Conservation (phyloP, 2,888 invertebrate genomes). For the Lydus trimaculatus region DNA sequence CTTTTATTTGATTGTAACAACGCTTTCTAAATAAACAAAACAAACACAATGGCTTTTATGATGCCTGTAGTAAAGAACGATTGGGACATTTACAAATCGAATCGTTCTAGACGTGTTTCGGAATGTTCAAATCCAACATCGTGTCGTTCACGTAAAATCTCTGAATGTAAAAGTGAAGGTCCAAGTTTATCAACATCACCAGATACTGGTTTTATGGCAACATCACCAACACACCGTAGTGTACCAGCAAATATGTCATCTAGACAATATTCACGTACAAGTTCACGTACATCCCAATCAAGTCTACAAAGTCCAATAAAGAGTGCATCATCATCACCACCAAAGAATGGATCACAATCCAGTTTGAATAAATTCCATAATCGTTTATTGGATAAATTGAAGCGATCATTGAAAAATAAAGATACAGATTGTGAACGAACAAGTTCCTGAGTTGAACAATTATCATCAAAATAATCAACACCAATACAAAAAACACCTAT, state of each 20-base stretch:
- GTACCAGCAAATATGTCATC: conserved; percentile 71
- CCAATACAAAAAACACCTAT: background rate
- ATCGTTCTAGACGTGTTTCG: conserved; percentile 77
- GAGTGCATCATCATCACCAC: conserved; percentile 72
- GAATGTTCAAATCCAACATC: conserved; percentile 72
- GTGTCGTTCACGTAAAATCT: conserved; percentile 74
- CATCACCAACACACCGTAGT: conserved; percentile 67
- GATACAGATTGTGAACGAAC: conserved; percentile 62
- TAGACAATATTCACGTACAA: conserved; percentile 66
- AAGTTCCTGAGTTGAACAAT: conserved; percentile 62
- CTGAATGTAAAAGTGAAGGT: conserved; percentile 78
- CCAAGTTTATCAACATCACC: conserved; percentile 74
- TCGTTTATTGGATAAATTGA: conserved; percentile 80
- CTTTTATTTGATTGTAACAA: background rate
- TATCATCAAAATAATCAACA: background rate
- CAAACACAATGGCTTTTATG: conserved; percentile 87
- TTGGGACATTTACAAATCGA: conserved; percentile 90
- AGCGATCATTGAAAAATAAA: conserved; percentile 71
- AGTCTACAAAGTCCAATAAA: conserved; percentile 72
- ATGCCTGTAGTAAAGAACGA: conserved; percentile 95
- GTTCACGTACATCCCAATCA: conserved; percentile 69
- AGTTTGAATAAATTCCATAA: conserved; percentile 81
- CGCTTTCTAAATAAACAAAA: conserved; percentile 16
- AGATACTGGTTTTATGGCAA: conserved; percentile 65
- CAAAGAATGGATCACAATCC: conserved; percentile 66